phyloP scores from a whole-genome alignment of 2,888 invertebrate species.

The Nemurella pictetii region DNA sequence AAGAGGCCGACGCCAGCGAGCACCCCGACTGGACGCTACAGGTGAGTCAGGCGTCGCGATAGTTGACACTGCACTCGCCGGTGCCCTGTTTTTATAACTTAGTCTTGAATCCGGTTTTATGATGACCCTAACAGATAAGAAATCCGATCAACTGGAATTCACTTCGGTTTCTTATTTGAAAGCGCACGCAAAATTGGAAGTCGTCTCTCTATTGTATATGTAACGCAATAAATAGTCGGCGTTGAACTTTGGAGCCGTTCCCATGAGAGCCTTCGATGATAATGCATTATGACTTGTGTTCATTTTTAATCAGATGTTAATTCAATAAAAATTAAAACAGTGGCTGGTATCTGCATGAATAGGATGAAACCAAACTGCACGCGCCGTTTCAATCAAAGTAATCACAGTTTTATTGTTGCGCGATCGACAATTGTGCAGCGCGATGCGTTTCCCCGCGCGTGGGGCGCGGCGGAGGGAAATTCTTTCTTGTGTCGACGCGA shows the following conservation, averaged over 20 bases:
- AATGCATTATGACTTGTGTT: not conserved
- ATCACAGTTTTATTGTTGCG: not conserved
- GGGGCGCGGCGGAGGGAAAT: not conserved
- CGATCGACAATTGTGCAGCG: not conserved
- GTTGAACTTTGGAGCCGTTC: not conserved
- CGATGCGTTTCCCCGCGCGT: not conserved
- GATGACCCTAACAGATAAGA: not conserved
- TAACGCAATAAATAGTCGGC: not conserved
- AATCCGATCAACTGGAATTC: not conserved
- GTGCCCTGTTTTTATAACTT: no score
- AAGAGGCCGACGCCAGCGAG: slow-evolving; percentile 71
- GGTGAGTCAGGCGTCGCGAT: slow-evolving; percentile 56
- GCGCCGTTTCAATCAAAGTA: no score
- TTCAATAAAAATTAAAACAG: not conserved
- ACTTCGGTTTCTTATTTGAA: not conserved
- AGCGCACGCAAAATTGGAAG: not conserved
- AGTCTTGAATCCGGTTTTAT: not conserved
- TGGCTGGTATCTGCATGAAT: not conserved
- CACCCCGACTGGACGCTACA: slow-evolving; percentile 56
- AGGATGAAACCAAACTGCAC: not conserved
- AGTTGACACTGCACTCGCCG: no score
- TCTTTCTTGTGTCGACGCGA: not conserved
- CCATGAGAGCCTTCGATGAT: not conserved
- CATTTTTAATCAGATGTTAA: not conserved
- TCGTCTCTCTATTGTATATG: not conserved